Percentiles rank a stretch among this genome's conserved stretches.
Evolutionary conservation across 2,113 vertebrate genomes (phyloP).

Genomic region (Xyliphius kryptos): DNA sequence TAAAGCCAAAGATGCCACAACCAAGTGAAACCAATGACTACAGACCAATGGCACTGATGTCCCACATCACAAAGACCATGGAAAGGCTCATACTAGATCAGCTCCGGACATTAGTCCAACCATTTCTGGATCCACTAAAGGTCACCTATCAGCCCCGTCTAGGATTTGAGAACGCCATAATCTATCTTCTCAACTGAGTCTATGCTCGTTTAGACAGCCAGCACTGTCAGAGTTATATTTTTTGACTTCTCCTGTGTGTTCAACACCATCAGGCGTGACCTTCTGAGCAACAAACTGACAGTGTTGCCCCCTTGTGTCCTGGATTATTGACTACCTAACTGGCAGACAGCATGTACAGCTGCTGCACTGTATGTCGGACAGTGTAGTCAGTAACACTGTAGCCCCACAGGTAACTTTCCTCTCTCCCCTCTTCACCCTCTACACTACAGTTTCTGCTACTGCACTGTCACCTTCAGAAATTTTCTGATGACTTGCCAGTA

Average conservation of each 20-base stretch:
- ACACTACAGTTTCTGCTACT: not conserved
- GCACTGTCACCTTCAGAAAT: not conserved
- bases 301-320: slow-evolving; percentile 3
- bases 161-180: not conserved
- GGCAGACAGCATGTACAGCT: not conserved
- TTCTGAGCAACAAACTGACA: slow-evolving; percentile 2
- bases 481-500: slow-evolving; percentile 20
- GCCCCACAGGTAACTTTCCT: slow-evolving; percentile 15
- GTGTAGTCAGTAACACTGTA: not conserved
- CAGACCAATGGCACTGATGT: not conserved
- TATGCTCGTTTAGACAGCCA: slow-evolving; percentile 1
- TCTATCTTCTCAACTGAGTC: not conserved
- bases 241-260: slow-evolving; percentile 19
- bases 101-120: not conserved
- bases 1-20: not conserved
- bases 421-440: slow-evolving; percentile 11
- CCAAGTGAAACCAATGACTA: not conserved
- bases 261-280: not conserved
- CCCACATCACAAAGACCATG: not conserved
- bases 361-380: not conserved
- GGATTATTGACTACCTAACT: slow-evolving; percentile 19
- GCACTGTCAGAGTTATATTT: not conserved
- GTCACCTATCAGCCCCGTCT: not conserved
- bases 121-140: not conserved
- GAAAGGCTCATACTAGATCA: not conserved